Evolutionary conservation across 2,113 vertebrate species (phyloP).

Genomic region (Calonectris borealis): DNA sequence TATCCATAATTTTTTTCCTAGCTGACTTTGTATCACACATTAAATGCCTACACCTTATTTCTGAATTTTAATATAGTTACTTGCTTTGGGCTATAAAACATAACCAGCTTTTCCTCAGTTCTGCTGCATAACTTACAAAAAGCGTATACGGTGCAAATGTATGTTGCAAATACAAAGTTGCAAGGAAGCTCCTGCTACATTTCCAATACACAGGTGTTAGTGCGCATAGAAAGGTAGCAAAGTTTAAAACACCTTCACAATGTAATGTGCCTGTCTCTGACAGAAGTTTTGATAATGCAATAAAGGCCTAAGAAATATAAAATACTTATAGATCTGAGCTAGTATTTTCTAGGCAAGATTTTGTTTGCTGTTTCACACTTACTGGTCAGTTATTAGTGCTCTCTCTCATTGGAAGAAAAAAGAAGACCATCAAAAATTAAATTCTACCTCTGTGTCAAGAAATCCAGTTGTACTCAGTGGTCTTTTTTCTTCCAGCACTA

Average conservation of each 20-base stretch:
- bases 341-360: not conserved
- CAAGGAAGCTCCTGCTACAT: not conserved
- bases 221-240: not conserved
- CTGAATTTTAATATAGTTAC: not conserved
- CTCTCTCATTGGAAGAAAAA: conserved; percentile 60
- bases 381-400: conserved; percentile 53
- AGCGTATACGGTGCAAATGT: not conserved
- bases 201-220: not conserved
- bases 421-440: conserved; percentile 63
- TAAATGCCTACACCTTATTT: not conserved
- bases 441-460: conserved; percentile 83
- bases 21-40: not conserved
- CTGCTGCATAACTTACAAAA: not conserved
- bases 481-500: conserved; percentile 80
- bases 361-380: conserved; percentile 44
- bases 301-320: not conserved
- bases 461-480: conserved; percentile 78
- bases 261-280: not conserved
- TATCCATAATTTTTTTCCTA: not conserved
- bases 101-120: not conserved
- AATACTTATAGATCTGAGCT: not conserved
- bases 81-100: conserved; percentile 42
- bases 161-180: not conserved
- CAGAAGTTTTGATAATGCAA: not conserved
- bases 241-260: not conserved